Evolutionary conservation across 2,888 invertebrate species (phyloP).

Genomic region (Drosophila yooni): DNA sequence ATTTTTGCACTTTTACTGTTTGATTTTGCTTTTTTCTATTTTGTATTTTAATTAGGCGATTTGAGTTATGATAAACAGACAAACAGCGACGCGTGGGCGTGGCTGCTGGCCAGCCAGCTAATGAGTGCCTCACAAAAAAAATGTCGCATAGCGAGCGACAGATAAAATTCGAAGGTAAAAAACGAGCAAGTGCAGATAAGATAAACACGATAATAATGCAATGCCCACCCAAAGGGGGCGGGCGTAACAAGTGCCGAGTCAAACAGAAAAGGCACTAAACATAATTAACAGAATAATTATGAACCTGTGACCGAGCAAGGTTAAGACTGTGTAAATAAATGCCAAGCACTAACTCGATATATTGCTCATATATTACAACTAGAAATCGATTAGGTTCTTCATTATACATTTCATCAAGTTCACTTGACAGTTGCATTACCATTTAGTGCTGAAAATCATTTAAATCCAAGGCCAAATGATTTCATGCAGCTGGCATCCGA

Average conservation of each 20-base stretch:
- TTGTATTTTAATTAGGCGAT: conserved; percentile 21
- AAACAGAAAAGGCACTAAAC: background rate
- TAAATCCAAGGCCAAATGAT: conserved; percentile 63
- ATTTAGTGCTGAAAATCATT: conserved; percentile 15
- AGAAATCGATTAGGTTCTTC: background rate
- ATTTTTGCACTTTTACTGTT: background rate
- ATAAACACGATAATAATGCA: conserved; percentile 36
- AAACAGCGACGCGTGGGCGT: conserved; percentile 46
- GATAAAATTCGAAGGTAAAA: conserved; percentile 21
- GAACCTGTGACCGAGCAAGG: conserved; percentile 2
- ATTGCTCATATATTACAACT: background rate
- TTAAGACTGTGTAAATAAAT: background rate
- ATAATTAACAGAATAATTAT: conserved; percentile 10
- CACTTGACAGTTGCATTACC: conserved; percentile 15
- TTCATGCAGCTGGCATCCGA: conserved; percentile 60
- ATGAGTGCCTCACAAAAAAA: conserved; percentile 23
- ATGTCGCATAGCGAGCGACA: conserved; percentile 43
- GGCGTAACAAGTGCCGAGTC: conserved; percentile 15
- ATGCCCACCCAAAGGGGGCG: conserved; percentile 9
- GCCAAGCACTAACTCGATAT: background rate
- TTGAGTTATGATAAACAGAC: conserved; percentile 30
- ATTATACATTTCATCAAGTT: background rate
- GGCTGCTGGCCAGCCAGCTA: conserved; percentile 41
- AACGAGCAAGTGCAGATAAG: conserved; percentile 34
- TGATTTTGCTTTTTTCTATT: background rate